Conservation (phyloP, 2,797 vertebrate genomes). For the Anomalospiza imberbis region DNA sequence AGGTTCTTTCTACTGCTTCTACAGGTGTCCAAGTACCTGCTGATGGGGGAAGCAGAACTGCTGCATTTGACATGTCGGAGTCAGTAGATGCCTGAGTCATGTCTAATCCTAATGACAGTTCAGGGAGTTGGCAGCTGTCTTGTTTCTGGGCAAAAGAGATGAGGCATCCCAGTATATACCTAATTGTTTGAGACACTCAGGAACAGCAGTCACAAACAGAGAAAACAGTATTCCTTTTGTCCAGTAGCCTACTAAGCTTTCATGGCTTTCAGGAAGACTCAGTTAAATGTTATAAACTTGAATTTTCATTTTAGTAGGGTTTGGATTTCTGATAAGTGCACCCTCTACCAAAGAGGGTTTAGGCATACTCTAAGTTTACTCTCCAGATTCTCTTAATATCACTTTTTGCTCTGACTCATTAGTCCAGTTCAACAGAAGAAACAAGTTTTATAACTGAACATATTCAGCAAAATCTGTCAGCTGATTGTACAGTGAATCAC, state of each 20-base stretch:
- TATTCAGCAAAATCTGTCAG: neutral
- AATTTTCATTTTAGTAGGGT: neutral
- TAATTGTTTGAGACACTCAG: neutral
- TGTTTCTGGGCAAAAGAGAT: neutral
- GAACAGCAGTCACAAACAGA: neutral
- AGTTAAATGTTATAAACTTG: neutral
- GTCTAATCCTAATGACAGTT: neutral
- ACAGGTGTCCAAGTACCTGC: neutral
- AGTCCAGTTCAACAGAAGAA: neutral
- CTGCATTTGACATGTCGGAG: neutral
- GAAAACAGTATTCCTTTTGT: neutral
- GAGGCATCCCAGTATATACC: neutral
- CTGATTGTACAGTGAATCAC: neutral
- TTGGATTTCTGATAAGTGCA: neutral
- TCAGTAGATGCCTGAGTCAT: neutral
- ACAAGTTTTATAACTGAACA: neutral
- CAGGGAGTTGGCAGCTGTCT: neutral
- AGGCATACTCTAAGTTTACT: neutral
- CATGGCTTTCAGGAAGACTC: neutral
- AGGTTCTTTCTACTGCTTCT: neutral
- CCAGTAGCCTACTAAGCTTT: neutral
- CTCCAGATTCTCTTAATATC: neutral
- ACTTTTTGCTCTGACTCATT: neutral
- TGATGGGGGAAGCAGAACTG: neutral
- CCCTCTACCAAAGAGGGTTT: neutral